These are phyloP conservation scores for Horisme vitalbata DNA, from an alignment of 2,888 invertebrate species.

Conservation along the genomic window DNA sequence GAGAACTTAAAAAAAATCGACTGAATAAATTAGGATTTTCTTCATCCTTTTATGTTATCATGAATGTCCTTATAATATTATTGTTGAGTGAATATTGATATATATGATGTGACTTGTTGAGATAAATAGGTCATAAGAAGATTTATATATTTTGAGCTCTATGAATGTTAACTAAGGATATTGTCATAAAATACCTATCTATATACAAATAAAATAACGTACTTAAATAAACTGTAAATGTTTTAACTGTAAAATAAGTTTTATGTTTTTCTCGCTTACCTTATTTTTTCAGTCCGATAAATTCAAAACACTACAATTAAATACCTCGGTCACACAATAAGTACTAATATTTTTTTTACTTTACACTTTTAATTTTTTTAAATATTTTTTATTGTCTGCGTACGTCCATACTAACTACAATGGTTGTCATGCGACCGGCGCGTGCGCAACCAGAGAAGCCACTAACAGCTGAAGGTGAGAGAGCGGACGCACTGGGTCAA, in stretches of 20 bases:
- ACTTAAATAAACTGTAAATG: not conserved
- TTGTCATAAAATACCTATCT: too few relatives aligned
- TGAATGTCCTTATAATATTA: too few relatives aligned
- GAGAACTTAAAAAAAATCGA: too few relatives aligned
- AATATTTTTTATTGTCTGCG: not conserved
- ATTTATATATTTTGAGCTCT: not conserved
- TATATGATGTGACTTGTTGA: too few relatives aligned
- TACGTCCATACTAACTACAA: slow-evolving; percentile 3
- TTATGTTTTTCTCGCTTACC: too few relatives aligned
- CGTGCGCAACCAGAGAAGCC: slow-evolving; percentile 11
- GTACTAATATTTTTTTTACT: too few relatives aligned
- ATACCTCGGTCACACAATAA: not conserved
- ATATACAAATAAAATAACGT: too few relatives aligned
- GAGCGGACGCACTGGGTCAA: slow-evolving; percentile 15
- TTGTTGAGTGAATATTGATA: too few relatives aligned
- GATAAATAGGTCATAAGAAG: not conserved
- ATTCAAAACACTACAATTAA: slow-evolving; percentile 1
- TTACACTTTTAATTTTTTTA: too few relatives aligned
- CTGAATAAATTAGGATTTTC: too few relatives aligned
- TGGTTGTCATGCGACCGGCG: slow-evolving; percentile 11
- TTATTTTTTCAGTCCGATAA: slow-evolving; percentile 1
- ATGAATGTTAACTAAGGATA: too few relatives aligned
- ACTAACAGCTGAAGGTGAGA: slow-evolving; percentile 20
- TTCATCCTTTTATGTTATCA: too few relatives aligned
- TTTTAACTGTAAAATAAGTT: not conserved